phyloP scores from a whole-genome alignment of 2,888 invertebrate species.

The Campoplex capitator region DNA sequence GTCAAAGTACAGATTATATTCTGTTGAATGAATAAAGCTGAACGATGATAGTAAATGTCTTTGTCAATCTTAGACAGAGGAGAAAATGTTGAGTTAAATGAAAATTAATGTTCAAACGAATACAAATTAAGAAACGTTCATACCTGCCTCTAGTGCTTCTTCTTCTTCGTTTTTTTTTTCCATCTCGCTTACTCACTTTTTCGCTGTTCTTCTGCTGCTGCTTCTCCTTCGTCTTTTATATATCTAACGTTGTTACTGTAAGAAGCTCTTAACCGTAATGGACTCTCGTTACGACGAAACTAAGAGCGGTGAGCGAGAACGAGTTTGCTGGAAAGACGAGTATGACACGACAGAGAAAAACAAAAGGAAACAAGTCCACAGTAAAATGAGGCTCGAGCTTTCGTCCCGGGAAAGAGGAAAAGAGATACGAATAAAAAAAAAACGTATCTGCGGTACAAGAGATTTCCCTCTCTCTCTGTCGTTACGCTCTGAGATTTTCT shows the following conservation, averaged over 20 bases:
- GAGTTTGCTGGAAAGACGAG: slow-evolving; percentile 29
- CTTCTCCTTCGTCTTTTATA: slow-evolving; percentile 20
- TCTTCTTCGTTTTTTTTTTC: not conserved
- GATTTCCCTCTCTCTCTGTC: not conserved
- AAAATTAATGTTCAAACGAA: slow-evolving; percentile 37
- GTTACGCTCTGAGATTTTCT: slow-evolving; percentile 31
- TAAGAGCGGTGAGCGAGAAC: slow-evolving; percentile 34
- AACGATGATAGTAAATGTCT: not conserved
- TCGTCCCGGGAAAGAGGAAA: not conserved
- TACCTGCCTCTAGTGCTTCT: not conserved
- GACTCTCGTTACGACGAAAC: slow-evolving; percentile 48
- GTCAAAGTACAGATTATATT: not conserved
- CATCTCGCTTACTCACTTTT: not conserved
- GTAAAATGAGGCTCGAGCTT: slow-evolving; percentile 12
- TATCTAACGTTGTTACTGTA: slow-evolving; percentile 37
- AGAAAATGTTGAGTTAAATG: not conserved
- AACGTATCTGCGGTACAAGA: not conserved
- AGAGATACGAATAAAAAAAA: not conserved
- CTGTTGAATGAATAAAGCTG: not conserved
- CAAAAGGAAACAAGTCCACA: not conserved
- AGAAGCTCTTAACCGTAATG: slow-evolving; percentile 59
- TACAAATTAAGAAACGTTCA: slow-evolving; percentile 28
- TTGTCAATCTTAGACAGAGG: not conserved
- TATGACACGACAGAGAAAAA: slow-evolving; percentile 11
- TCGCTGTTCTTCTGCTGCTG: not conserved